phyloP scores from a whole-genome alignment of 2,797 vertebrate species.

The Anomalospiza imberbis region DNA sequence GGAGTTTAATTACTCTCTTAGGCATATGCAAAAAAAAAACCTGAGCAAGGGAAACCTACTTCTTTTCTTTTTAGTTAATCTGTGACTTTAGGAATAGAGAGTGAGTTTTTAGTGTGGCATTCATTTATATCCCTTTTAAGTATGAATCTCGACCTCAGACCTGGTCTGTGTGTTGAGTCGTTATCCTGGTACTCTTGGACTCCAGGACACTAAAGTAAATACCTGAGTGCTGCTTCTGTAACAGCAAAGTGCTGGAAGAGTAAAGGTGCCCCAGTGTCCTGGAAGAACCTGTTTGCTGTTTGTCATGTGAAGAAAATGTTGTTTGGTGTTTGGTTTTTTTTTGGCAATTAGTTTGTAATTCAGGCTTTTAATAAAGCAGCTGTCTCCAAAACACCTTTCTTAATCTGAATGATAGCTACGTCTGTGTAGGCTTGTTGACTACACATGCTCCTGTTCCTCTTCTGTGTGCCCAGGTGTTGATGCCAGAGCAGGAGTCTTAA shows the following conservation, averaged over 20 bases:
- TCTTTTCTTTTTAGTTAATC: not conserved
- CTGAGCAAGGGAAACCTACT: not conserved
- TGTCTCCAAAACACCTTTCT: not conserved
- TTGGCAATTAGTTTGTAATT: not conserved
- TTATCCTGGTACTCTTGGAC: not conserved
- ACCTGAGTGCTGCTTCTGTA: not conserved
- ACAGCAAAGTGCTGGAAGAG: not conserved
- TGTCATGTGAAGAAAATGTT: not conserved
- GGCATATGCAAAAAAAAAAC: not conserved
- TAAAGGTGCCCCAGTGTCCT: not conserved
- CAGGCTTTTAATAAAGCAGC: not conserved
- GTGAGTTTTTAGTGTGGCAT: not conserved
- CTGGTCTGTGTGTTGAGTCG: fast-evolving
- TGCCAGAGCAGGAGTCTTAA: not conserved
- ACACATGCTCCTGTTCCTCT: not conserved
- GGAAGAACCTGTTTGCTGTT: not conserved
- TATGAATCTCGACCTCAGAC: not conserved
- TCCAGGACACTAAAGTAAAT: not conserved
- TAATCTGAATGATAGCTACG: not conserved
- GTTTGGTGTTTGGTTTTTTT: not conserved
- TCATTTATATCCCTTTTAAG: not conserved
- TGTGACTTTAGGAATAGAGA: not conserved
- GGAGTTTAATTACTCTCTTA: not conserved
- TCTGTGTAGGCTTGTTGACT: not conserved
- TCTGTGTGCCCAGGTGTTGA: not conserved